Base-by-base conservation (phyloP, 2,113 vertebrate genomes). In the Pelecanoides urinatrix region DNA sequence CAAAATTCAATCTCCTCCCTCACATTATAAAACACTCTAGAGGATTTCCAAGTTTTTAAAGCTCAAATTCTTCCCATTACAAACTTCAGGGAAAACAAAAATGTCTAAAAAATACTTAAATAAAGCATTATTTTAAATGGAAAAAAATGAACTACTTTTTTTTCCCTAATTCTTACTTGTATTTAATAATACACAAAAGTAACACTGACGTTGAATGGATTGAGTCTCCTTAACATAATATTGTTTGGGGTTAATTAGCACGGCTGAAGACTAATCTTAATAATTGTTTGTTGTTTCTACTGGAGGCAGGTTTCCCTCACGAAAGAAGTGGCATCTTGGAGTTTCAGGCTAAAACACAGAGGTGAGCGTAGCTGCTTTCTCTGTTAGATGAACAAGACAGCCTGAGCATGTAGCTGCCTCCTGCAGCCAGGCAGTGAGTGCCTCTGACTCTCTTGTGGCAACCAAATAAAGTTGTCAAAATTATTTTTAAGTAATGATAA, bases 241-340 rank as follows among this genome's bases (percentile, higher is more conserved):
- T 97, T 98, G 82, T 97, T 97, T 91, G 76, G 76, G 83, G 61
- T 96, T 98, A 97, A 97, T 97, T 96, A 97, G 90, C 93, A 95
- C 4, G 91, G 91, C 93, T 97, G 93, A 98, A 96, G 90, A 96
- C 94, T 96, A 97, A 97, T 97, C 96, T 96, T 97, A 98, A 97
- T 95, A 97, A 97, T 82, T 97, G 83, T 96, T 97, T 97, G 89
- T 88, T 98, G 88, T 97, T 97, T 98, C 97, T 97, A 97, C 96
- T 96, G 97, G 95, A 98, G 97, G 97, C 96, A 98, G 96, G 92
- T 97, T 97, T 98, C 91, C 80, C 96, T 98, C 95, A 83, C 7
- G 58, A 85, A 97, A 79, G 44, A 98, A 97, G 89, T 95, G 96
- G 92, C 77, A 97, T 96, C 95, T 96, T 94, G 74, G 84, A 96